Evolutionary conservation across 2,888 invertebrate genomes (phyloP).

Genomic region (Rhorus exstirpatorius): DNA sequence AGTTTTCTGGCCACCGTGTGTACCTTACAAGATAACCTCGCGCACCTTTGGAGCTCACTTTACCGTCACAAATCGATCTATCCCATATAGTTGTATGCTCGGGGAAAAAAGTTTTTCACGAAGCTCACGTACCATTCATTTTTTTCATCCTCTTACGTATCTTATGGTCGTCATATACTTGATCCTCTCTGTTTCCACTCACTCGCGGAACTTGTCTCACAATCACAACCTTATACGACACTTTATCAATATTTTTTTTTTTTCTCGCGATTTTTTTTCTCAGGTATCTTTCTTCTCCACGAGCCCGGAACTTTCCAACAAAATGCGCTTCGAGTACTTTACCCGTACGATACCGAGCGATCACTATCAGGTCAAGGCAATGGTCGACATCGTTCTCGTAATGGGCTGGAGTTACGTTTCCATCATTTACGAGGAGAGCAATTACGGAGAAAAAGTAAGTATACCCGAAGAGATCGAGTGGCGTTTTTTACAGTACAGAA

Average conservation of each 20-base stretch:
- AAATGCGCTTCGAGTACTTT: conserved; percentile 97
- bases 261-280: conserved; percentile 74
- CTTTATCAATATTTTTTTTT: conserved; percentile 16
- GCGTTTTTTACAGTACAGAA: background rate
- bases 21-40: conserved; percentile 11
- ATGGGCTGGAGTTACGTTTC: conserved; percentile 98
- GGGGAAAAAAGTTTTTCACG: conserved; percentile 22
- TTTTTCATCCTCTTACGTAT: conserved; percentile 1
- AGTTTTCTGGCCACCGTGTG: conserved; percentile 22
- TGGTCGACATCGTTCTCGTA: conserved; percentile 96
- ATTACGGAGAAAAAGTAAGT: conserved; percentile 96
- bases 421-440: conserved; percentile 98
- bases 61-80: conserved; percentile 15
- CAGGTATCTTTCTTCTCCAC: conserved; percentile 99
- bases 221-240: conserved; percentile 21
- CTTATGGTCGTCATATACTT: background rate
- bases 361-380: conserved; percentile 97
- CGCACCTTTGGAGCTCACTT: conserved; percentile 13
- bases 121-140: conserved; percentile 10
- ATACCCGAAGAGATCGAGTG: background rate
- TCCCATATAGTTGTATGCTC: background rate
- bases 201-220: background rate
- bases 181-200: background rate
- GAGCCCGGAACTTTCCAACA: conserved; percentile 97
- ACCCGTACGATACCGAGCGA: conserved; percentile 98